phyloP scores from a whole-genome alignment of 2,888 invertebrate species.

The Drosophila nr. medialis region DNA sequence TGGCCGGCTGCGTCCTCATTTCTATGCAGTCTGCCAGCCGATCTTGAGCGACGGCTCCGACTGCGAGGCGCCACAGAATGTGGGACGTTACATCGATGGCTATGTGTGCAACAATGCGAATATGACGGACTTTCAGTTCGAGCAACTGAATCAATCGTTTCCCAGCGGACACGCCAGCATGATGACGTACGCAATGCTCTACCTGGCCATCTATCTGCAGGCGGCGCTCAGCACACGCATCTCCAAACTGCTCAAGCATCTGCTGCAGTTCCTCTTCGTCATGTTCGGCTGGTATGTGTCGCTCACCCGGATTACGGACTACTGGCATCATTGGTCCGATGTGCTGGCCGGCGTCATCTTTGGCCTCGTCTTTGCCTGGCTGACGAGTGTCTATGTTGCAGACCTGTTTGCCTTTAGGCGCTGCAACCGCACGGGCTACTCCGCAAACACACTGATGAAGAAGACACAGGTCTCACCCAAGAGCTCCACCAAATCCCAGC shows the following conservation, averaged over 20 bases:
- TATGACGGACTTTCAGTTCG: conserved; percentile 86
- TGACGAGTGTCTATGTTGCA: conserved; percentile 70
- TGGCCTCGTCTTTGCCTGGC: conserved; percentile 71
- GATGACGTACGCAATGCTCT: conserved; percentile 93
- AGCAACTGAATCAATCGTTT: conserved; percentile 93
- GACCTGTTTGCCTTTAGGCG: conserved; percentile 72
- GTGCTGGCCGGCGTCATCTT: conserved; percentile 73
- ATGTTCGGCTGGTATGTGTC: conserved; percentile 82
- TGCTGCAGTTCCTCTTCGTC: conserved; percentile 87
- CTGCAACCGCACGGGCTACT: conserved; percentile 54
- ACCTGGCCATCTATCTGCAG: conserved; percentile 95
- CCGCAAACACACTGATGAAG: conserved; percentile 54
- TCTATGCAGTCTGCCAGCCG: conserved; percentile 90
- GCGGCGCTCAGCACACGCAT: conserved; percentile 92
- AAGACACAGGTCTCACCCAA: conserved; percentile 67
- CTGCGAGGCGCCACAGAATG: conserved; percentile 87
- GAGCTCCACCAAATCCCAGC: conserved; percentile 59
- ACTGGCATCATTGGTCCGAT: conserved; percentile 82
- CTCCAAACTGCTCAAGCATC: conserved; percentile 92
- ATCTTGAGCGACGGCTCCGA: conserved; percentile 86
- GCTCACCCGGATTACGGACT: conserved; percentile 76
- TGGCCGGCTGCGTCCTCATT: conserved; percentile 79
- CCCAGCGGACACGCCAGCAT: conserved; percentile 96
- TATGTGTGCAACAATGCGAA: conserved; percentile 88
- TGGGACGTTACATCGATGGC: conserved; percentile 89